Percentiles rank a stretch among this genome's conserved stretches.
Conservation (phyloP, 2,113 vertebrate genomes). For the Atrichornis clamosus region DNA sequence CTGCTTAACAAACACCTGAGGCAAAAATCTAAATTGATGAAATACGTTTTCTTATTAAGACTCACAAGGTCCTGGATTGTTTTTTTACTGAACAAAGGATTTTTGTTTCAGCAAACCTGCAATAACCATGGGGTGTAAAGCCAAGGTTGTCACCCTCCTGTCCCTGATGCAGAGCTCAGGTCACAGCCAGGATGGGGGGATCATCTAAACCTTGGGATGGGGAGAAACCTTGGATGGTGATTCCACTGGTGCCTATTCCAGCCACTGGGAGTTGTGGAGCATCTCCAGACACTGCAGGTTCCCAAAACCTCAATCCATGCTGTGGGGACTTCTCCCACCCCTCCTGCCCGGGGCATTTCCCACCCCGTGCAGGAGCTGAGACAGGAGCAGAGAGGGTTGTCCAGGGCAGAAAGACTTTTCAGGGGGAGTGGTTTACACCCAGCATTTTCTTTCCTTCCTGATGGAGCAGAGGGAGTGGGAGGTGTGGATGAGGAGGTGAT, state of each 20-base stretch:
- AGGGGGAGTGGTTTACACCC: not conserved
- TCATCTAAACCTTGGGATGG: not conserved
- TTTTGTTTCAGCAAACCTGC: not conserved
- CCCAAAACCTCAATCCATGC: not conserved
- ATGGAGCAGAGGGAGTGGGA: not conserved
- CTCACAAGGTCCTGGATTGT: not conserved
- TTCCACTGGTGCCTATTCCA: not conserved
- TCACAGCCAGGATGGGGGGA: not conserved
- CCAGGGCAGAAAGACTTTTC: not conserved
- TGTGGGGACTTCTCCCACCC: too few relatives aligned
- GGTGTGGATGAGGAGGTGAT: not conserved
- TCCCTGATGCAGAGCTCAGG: not conserved
- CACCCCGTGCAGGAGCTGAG: not conserved
- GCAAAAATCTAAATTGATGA: not conserved
- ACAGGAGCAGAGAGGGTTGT: too few relatives aligned
- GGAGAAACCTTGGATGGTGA: too few relatives aligned
- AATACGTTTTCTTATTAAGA: not conserved
- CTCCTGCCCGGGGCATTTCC: rapidly evolving
- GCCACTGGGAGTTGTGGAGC: not conserved
- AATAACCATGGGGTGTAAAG: not conserved
- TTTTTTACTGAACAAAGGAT: not conserved
- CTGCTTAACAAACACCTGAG: not conserved
- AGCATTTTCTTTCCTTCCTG: not conserved
- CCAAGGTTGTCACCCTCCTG: not conserved
- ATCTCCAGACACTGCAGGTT: not conserved